Conservation (phyloP, 2,888 invertebrate genomes). For the Drosophila acutilabella region DNA sequence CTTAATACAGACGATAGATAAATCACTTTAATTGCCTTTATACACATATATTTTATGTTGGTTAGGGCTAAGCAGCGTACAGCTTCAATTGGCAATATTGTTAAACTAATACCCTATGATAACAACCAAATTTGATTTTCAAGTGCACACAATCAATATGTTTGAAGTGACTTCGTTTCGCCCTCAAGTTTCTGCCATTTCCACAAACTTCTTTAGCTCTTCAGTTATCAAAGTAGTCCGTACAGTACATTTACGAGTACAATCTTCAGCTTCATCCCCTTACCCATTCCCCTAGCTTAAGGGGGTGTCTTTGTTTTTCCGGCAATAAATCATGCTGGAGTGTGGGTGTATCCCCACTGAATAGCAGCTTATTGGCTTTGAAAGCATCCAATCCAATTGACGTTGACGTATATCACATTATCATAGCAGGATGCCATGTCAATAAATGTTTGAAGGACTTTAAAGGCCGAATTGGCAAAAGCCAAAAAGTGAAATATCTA, state of each 20-base stretch:
- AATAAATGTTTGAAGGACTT: slow-evolving; percentile 66
- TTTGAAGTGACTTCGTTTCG: slow-evolving; percentile 52
- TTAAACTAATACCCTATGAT: slow-evolving; percentile 21
- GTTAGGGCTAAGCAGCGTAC: background rate
- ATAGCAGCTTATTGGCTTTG: slow-evolving; percentile 78
- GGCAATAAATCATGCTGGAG: slow-evolving; percentile 70
- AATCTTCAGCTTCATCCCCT: slow-evolving; percentile 38
- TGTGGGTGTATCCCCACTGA: slow-evolving; percentile 67
- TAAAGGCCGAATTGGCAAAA: slow-evolving; percentile 51
- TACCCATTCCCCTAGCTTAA: slow-evolving; percentile 18
- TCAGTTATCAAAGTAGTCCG: slow-evolving; percentile 33
- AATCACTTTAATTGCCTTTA: slow-evolving; percentile 7
- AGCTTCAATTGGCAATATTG: slow-evolving; percentile 22
- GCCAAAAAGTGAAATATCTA: slow-evolving; percentile 25
- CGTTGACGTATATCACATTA: slow-evolving; percentile 80
- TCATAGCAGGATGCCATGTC: slow-evolving; percentile 75
- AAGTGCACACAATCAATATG: slow-evolving; percentile 37
- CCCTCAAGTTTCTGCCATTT: slow-evolving; percentile 5
- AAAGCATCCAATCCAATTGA: slow-evolving; percentile 78
- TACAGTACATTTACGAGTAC: slow-evolving; percentile 61
- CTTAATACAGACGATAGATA: too few species aligned
- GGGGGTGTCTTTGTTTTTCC: slow-evolving; percentile 71
- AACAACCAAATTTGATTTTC: slow-evolving; percentile 33
- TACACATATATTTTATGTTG: slow-evolving; percentile 2
- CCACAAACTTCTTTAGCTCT: slow-evolving; percentile 38